Evolutionary conservation across 2,113 vertebrate species (phyloP), one percentile per base, ranked within the genome.

Genomic region (Trachemys scripta): DNA sequence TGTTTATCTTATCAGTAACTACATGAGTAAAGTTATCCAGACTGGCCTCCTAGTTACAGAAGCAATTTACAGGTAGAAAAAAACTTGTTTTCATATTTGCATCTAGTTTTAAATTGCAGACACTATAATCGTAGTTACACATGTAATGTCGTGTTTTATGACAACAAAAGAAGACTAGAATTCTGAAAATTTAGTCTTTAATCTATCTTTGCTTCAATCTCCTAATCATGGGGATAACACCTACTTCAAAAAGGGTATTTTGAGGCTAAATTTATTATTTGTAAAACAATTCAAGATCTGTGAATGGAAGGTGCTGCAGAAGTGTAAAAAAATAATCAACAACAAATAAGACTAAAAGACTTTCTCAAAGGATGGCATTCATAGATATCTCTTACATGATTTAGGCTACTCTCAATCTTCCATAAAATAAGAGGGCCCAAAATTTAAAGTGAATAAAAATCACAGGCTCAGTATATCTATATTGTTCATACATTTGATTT

Each of bases 381-480:
- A 47, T 8, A 27, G 75, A 47, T 78, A 47, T 78, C 12, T 47
- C 45, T 25, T 47, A 4, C 42, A 27, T 78, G 75, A 78, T 47
- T 78, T 78, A 47, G 24, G 25, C 75, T 78, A 45, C 75, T 76
- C 53, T 7, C 11, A 10, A 35, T 35, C 17, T 78, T 12, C 85
- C 4, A 65, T 45, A 22, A 14, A 57, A 50, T 47, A n/a, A 49
- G n/a, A 87, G 51, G 8, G 47, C 8, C 57, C 5, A 3, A 56
- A 12, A 25, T 4, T 7, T 2, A 25, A 19, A 19, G 49, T 25
- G 12, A 49, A 4, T 8, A 17, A 14, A 25, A 82, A 1, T 50
- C 25, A 1, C 25, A n/a, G 12, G 49, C 57, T 8, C 17, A 16
- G 29, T 25, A 12, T 1, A 4, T 2, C 2, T 0, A 10, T 9